Evolutionary conservation across 2,888 invertebrate genomes (phyloP).

Genomic region (Pheosia tremula): DNA sequence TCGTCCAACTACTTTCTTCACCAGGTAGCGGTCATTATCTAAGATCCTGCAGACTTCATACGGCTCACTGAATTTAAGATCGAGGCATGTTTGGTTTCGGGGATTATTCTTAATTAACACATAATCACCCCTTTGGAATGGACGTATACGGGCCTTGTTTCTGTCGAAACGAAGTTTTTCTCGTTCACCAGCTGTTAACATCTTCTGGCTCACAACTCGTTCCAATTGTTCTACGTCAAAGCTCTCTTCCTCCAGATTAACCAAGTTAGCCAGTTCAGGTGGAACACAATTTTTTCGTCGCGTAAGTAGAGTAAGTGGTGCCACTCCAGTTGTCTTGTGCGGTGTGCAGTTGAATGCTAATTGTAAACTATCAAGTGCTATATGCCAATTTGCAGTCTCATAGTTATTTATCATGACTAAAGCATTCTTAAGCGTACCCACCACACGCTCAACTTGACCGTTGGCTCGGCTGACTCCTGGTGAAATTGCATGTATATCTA

Average conservation of each 20-base stretch:
- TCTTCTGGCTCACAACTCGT: too few relatives aligned
- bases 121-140: too few relatives aligned
- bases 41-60: too few relatives aligned
- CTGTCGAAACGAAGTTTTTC: too few relatives aligned
- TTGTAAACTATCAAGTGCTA: conserved; percentile 10
- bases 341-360: conserved; percentile 15
- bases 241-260: conserved; percentile 14
- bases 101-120: too few relatives aligned
- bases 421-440: conserved; percentile 31
- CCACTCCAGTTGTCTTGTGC: conserved; percentile 11
- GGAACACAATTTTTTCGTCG: conserved; percentile 14
- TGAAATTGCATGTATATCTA: conserved; percentile 24
- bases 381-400: conserved; percentile 11
- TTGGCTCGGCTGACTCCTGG: conserved; percentile 29
- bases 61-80: too few relatives aligned
- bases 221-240: too few relatives aligned
- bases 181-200: too few relatives aligned
- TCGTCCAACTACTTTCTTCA: too few relatives aligned
- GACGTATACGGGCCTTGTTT: too few relatives aligned
- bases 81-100: too few relatives aligned
- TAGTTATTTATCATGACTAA: conserved; percentile 32
- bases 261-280: conserved; percentile 13
- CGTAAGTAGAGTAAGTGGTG: conserved; percentile 12
- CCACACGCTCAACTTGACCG: conserved; percentile 23
- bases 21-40: too few relatives aligned